These are phyloP conservation scores for Zaprionus camerounensis DNA, from an alignment of 1,140 invertebrate genomes.

Conservation along the genomic window DNA sequence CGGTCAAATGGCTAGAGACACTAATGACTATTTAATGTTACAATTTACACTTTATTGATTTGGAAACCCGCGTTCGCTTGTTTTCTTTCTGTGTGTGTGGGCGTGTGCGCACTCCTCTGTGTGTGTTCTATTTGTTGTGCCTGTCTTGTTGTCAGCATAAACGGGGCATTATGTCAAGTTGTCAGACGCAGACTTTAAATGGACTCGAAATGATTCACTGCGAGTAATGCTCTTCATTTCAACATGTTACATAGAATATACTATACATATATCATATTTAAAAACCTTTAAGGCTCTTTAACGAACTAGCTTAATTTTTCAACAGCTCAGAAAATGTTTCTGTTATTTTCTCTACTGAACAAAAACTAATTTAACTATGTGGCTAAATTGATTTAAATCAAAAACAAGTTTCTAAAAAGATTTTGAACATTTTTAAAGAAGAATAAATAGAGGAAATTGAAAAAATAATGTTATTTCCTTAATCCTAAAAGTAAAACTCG, in stretches of 20 bases:
- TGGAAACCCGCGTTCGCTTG: conserved; percentile 19
- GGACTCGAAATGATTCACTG: background rate
- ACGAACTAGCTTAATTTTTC: no score
- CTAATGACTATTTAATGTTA: conserved; percentile 83
- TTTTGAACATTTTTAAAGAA: no score
- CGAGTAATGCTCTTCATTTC: conserved; percentile 1
- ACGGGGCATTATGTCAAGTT: conserved; percentile 69
- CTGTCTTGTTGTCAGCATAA: conserved; percentile 52
- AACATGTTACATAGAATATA: background rate
- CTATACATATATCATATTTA: background rate
- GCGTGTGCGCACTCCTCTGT: conserved; percentile 5
- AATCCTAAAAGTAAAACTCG: no score
- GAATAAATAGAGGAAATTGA: no score
- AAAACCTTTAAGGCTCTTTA: background rate
- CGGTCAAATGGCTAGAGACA: conserved; percentile 76
- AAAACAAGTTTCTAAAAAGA: no score
- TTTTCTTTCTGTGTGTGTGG: conserved; percentile 25
- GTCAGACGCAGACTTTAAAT: conserved; percentile 56
- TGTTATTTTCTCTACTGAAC: no score
- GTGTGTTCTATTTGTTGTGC: conserved; percentile 29
- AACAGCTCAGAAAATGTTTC: no score
- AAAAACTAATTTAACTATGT: no score
- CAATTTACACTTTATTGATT: conserved; percentile 82
- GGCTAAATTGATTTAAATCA: no score
- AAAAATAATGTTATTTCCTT: no score